Base-by-base conservation (phyloP, 2,888 invertebrate genomes). In the Theretra japonica region DNA sequence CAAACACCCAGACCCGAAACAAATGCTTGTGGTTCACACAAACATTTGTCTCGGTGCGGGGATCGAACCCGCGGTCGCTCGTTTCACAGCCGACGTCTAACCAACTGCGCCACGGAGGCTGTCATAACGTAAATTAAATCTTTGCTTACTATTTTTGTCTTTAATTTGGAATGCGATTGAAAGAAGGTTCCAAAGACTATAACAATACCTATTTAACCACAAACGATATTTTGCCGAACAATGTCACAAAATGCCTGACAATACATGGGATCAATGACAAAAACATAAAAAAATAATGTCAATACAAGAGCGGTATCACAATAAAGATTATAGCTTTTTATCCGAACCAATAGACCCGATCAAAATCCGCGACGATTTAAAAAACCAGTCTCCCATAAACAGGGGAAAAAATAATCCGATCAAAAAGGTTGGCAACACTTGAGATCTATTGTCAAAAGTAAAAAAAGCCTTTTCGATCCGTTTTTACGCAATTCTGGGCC, bases 331-430 rank as follows among this genome's bases (percentile, higher is more conserved):
- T 3, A 48, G 23, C 41, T 48, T 65, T 62, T 41, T 23, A 41
- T 65, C 23, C 41, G 17, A 65, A 65, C 41, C 65, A 65, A 65
- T 65, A 48, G 65, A 53, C 6, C 57, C 57, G 57, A 30, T 69
- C 25, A 30, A 65, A 65, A 65, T 65, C 65, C 65, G 65, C 23
- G 48, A 74, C 73, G 74, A 73, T 75, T 71, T 70, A 70, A 57
- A 75, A 75, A 74, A 70, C 74, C 74, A 75, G 70, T 75, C 68
- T 74, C 69, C 72, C 77, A 75, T 76, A 77, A 76, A 75, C 48
- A 65, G 33, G 30, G 62, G 33, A 48, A 65, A 65, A 65, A 72
- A 71, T 74, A 76, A 80, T 80, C 79, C 72, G 79, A 80, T 78
- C 72, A 65, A 65, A 72, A 74, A 75, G 73, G 68, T 70, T 74